Conservation (phyloP, 2,113 vertebrate species). For the Sander vitreus region DNA sequence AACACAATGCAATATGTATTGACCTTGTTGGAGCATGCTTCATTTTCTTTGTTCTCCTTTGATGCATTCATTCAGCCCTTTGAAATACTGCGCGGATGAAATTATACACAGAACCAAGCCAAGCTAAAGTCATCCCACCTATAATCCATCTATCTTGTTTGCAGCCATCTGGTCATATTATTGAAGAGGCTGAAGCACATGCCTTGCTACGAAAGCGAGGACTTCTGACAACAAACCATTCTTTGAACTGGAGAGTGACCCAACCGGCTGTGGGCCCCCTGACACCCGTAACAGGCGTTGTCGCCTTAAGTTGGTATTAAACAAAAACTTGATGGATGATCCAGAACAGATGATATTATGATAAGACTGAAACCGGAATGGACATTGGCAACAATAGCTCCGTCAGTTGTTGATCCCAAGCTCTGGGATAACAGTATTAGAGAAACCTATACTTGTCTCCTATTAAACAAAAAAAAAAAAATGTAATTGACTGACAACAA, state of each 20-base stretch:
- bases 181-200: slow-evolving; percentile 66
- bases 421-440: slow-evolving; percentile 37
- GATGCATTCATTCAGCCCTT: slow-evolving; percentile 60
- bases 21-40: slow-evolving; percentile 64
- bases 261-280: slow-evolving; percentile 54
- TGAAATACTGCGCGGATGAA: slow-evolving; percentile 75
- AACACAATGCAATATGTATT: slow-evolving; percentile 71
- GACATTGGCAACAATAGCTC: slow-evolving; percentile 62
- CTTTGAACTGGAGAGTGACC: slow-evolving; percentile 71
- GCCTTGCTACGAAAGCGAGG: slow-evolving; percentile 65
- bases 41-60: slow-evolving; percentile 70
- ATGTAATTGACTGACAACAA: slow-evolving; percentile 33
- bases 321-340: slow-evolving; percentile 84
- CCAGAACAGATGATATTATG: slow-evolving; percentile 75
- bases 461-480: slow-evolving; percentile 26
- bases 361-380: slow-evolving; percentile 65
- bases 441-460: slow-evolving; percentile 48
- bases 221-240: slow-evolving; percentile 59
- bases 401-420: slow-evolving; percentile 43
- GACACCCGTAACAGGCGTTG: slow-evolving; percentile 66
- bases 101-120: slow-evolving; percentile 80
- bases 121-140: slow-evolving; percentile 80
- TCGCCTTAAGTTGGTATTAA: slow-evolving; percentile 62
- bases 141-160: slow-evolving; percentile 87
- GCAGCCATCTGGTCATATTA: slow-evolving; percentile 85